These are phyloP conservation scores for Cebidichthys violaceus DNA, from an alignment of 2,113 vertebrate species.

Conservation along the genomic window DNA sequence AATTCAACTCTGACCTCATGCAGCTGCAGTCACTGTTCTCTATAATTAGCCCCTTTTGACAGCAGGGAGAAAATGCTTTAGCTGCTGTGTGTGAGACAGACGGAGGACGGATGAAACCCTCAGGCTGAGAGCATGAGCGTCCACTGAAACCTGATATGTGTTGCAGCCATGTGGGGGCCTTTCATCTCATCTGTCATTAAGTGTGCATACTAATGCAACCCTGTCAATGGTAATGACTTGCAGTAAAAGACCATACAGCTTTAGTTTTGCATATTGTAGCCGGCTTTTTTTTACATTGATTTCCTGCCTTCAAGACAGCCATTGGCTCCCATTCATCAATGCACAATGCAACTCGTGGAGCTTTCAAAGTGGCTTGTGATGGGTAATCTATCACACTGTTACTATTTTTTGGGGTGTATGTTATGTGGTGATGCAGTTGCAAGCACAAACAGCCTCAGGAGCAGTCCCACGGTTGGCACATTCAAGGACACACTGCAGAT, in stretches of 20 bases:
- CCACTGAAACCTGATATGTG: slow-evolving; percentile 38
- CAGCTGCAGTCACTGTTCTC: slow-evolving; percentile 49
- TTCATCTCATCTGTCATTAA: slow-evolving; percentile 67
- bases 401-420: neutral
- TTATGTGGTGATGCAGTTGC: neutral
- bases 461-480: neutral
- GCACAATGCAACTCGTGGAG: slow-evolving; percentile 20
- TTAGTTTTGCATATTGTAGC: slow-evolving; percentile 18
- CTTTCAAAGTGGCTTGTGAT: slow-evolving; percentile 19
- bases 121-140: slow-evolving; percentile 25
- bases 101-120: slow-evolving; percentile 43
- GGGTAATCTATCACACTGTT: slow-evolving; percentile 37
- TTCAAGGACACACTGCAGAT: slow-evolving; percentile 1
- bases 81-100: slow-evolving; percentile 56
- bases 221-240: slow-evolving; percentile 29
- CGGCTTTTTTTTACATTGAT: slow-evolving; percentile 31
- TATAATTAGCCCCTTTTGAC: slow-evolving; percentile 59
- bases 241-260: neutral
- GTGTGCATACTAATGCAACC: slow-evolving; percentile 32
- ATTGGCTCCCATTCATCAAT: slow-evolving; percentile 29
- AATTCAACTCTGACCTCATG: slow-evolving; percentile 52
- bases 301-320: slow-evolving; percentile 24
- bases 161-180: slow-evolving; percentile 25
- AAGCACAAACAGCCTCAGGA: neutral
- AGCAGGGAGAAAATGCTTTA: slow-evolving; percentile 39